Evolutionary conservation across 2,113 vertebrate species (phyloP), one percentile per base, ranked within the genome.

Genomic region (Amia ocellicauda): DNA sequence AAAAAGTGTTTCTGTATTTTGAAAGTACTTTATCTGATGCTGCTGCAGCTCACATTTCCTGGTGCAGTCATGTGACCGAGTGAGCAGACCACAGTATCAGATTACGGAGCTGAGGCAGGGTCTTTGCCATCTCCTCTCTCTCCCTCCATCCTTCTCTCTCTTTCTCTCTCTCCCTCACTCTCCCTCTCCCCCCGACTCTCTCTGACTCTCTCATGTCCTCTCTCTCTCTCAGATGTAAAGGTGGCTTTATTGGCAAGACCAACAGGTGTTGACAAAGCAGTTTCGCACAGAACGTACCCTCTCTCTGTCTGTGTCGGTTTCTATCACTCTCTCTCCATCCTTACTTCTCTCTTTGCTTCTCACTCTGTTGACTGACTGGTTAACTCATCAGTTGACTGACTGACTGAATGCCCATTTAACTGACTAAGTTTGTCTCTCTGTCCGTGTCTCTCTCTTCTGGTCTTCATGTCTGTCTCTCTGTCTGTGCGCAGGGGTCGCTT

Each of bases 401-500:
- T 43, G 36, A 9, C 7, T 17, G 20, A 17, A 40, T 13, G 22
- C 17, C 14, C n/a, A n/a, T n/a, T 11, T 19, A 5, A 23, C 22
- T 45, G n/a, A 17, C 28, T 41, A 11, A 16, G 42, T 24, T n/a
- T 20, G 26, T 19, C n/a, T 4, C 26, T 20, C 51, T 31, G 22
- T 29, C 7, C 31, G 51, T 52, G 4, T 58, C 24, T 16, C n/a
- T 54, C 41, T 53, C 1, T 41, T 36, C 29, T 36, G 10, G 3
- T 9, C 24, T 7, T 22, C 3, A 8, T 31, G 0, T 20, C 22
- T 3, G 4, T 63, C 22, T 43, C 2, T 53, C 20, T 14, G 20
- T 53, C 23, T 55, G 27, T 2, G 2, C 43, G 42, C 60, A 82
- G 84, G 63, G 78, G 70, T 19, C 31, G 14, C 2, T 73, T 68